Evolutionary conservation across 2,113 vertebrate species (phyloP), one percentile per base, ranked within the genome.

Genomic region (Pomatostomus ruficeps): DNA sequence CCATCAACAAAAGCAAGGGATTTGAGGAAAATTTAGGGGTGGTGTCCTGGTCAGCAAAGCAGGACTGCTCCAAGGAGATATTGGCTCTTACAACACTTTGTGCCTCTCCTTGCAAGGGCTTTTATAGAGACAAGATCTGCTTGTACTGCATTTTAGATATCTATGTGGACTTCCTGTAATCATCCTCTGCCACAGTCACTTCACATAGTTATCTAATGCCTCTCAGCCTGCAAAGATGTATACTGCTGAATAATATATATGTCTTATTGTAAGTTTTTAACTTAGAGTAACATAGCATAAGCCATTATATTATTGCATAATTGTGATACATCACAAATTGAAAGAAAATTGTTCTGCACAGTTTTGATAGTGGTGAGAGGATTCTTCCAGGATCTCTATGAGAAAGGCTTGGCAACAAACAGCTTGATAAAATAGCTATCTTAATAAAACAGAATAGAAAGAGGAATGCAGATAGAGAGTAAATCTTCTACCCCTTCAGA

Each of bases 71-170:
- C 38, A 76, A 14, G 40, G 28, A 42, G 5, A 8, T 63, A 54
- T 7, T 6, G 23, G 17, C 57, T 67, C 23, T 67, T 31, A 25
- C 4, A 36, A 9, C 1, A 5, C 4, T 63, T 43, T 18, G 25
- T 46, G 22, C 9, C 8, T 3, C 10, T 2, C 2, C 0, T 63
- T 17, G 5, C 1, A 3, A 67, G 24, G 17, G 19, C 38, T 86
- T 31, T 67, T 45, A 28, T 45, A 18, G 14, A n/a, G 36, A 12
- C 6, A 49, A 75, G 14, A 21, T 24, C 7, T 61, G 13, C 12
- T 83, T 57, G 10, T 13, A 19, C 15, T 38, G 14, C n/a, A 2
- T n/a, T 80, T 89, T 48, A 57, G 36, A 6, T 21, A 48, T 12
- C 26, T 40, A 4, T 3, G 1, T 46, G 25, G 17, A 40, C 6